These are phyloP conservation scores for Galleria mellonella DNA, from an alignment of 1,140 invertebrate genomes.

Conservation along the genomic window DNA sequence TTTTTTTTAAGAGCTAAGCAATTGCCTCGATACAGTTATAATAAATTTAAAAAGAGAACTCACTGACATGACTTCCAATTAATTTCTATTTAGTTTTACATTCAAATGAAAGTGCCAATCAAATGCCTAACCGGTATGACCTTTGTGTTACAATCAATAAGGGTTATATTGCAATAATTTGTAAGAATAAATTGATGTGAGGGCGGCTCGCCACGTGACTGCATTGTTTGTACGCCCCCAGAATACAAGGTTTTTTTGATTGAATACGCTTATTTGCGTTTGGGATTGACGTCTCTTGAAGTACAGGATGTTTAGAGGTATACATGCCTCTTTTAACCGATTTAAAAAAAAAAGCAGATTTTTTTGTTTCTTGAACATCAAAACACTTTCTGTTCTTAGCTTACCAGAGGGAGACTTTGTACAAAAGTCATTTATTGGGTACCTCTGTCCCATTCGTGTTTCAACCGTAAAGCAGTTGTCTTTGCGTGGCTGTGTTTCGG, in stretches of 20 bases:
- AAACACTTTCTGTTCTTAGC: too few relatives aligned
- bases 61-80: slow-evolving; percentile 46
- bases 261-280: slow-evolving; percentile 60
- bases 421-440: too few relatives aligned
- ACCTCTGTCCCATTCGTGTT: too few relatives aligned
- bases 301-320: neutral
- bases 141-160: slow-evolving; percentile 9
- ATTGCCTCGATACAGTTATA: too few relatives aligned
- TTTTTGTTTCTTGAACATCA: too few relatives aligned
- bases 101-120: neutral
- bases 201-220: slow-evolving; percentile 34
- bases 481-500: too few relatives aligned
- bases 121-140: neutral
- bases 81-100: slow-evolving; percentile 38
- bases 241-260: slow-evolving; percentile 43
- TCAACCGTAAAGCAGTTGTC: too few relatives aligned
- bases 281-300: slow-evolving; percentile 42
- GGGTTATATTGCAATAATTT: slow-evolving; percentile 5
- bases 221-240: slow-evolving; percentile 37
- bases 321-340: too few relatives aligned
- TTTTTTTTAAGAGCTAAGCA: too few relatives aligned
- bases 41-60: neutral
- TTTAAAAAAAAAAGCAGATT: too few relatives aligned
- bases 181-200: slow-evolving; percentile 6
- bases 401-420: too few relatives aligned